These are phyloP conservation scores for Amiota mariae DNA, from an alignment of 2,888 invertebrate species.

Conservation along the genomic window DNA sequence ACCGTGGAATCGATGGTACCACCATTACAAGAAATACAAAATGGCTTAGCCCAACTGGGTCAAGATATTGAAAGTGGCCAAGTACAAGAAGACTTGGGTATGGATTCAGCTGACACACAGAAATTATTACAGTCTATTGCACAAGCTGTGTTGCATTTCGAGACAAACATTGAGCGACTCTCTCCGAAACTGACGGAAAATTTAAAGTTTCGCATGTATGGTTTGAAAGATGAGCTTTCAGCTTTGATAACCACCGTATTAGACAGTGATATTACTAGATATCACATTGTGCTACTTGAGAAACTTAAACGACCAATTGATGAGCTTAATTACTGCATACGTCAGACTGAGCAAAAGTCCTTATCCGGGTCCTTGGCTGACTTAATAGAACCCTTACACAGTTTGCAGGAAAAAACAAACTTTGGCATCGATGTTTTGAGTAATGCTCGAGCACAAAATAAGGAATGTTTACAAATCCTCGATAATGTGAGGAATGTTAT, in stretches of 20 bases:
- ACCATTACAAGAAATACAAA: slow-evolving; percentile 78
- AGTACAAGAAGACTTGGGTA: slow-evolving; percentile 62
- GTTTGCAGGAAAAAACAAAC: slow-evolving; percentile 69
- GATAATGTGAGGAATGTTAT: slow-evolving; percentile 65
- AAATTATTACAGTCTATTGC: slow-evolving; percentile 72
- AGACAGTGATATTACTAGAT: slow-evolving; percentile 72
- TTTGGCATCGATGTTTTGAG: slow-evolving; percentile 66
- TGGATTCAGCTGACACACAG: slow-evolving; percentile 72
- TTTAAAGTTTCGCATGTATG: slow-evolving; percentile 66
- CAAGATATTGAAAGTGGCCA: slow-evolving; percentile 73
- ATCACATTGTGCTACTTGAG: slow-evolving; percentile 74
- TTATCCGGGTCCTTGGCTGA: slow-evolving; percentile 70
- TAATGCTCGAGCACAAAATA: slow-evolving; percentile 56
- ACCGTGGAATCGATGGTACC: slow-evolving; percentile 75
- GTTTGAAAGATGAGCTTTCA: slow-evolving; percentile 76
- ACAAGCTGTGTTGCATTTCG: slow-evolving; percentile 72
- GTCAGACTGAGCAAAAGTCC: slow-evolving; percentile 72
- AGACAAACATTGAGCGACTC: slow-evolving; percentile 71
- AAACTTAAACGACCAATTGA: slow-evolving; percentile 75
- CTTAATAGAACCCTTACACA: slow-evolving; percentile 70
- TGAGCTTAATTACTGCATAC: slow-evolving; percentile 73
- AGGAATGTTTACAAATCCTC: slow-evolving; percentile 60
- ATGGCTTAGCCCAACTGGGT: slow-evolving; percentile 74
- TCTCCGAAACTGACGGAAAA: slow-evolving; percentile 59
- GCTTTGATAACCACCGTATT: slow-evolving; percentile 77